Conservation (phyloP, 1,140 invertebrate species). For the Rhizoglyphus robini region DNA sequence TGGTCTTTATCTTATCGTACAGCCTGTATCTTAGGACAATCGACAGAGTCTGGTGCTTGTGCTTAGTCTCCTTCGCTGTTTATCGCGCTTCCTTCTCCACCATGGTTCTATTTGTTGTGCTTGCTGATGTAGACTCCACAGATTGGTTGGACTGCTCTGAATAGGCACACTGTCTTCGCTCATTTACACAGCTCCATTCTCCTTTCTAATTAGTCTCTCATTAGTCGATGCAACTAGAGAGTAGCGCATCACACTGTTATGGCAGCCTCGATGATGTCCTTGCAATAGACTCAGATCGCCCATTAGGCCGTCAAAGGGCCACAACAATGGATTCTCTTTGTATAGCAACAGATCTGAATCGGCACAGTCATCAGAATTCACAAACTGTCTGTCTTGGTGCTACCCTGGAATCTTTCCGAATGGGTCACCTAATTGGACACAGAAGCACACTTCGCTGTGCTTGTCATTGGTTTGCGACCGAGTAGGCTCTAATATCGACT, state of each 20-base stretch:
- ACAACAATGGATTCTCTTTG: no score
- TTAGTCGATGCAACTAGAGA: neutral
- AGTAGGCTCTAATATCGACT: no score
- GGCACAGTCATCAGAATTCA: no score
- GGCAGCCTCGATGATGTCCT: no score
- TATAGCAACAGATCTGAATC: no score
- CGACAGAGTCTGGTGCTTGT: neutral
- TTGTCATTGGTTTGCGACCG: no score
- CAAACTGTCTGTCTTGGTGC: no score
- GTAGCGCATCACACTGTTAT: no score
- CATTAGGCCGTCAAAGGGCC: neutral
- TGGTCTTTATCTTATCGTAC: neutral
- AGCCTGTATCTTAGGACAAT: neutral
- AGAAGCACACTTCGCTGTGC: no score
- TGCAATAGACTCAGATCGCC: no score
- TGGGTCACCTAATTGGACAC: no score
- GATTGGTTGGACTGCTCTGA: neutral
- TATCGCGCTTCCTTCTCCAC: constrained; percentile 10
- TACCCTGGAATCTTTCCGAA: no score
- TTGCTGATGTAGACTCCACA: neutral
- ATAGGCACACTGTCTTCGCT: constrained; percentile 5
- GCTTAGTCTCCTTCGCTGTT: neutral
- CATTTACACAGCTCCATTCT: neutral
- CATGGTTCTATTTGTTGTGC: neutral
- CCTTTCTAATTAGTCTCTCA: constrained; percentile 6